Evolutionary conservation across 2,113 vertebrate species (phyloP).

Genomic region (Paedocypris sp.): DNA sequence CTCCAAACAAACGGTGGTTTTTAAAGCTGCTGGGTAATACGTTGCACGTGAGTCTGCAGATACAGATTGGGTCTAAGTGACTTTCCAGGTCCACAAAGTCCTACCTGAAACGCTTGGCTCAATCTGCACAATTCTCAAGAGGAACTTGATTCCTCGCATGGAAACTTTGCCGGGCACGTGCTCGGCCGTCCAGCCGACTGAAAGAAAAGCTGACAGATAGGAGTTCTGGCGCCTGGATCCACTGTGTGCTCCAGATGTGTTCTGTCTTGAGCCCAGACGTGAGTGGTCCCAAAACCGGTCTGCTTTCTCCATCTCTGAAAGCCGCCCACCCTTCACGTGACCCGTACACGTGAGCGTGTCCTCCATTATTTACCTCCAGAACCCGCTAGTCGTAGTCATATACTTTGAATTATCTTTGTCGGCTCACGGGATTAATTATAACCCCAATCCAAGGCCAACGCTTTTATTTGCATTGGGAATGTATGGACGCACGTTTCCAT

Average conservation of each 20-base stretch:
- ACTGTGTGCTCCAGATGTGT: slow-evolving; percentile 57
- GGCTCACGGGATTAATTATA: no score
- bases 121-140: neutral
- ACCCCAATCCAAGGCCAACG: slow-evolving; percentile 38
- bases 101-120: slow-evolving; percentile 3
- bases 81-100: neutral
- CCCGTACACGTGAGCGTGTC: neutral
- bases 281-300: slow-evolving; percentile 1
- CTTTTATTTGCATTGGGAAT: slow-evolving; percentile 45
- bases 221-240: slow-evolving; percentile 51
- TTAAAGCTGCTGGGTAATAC: slow-evolving; percentile 56
- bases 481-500: slow-evolving; percentile 30
- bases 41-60: slow-evolving; percentile 39
- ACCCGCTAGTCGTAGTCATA: no score
- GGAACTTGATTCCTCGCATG: neutral
- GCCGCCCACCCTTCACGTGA: neutral
- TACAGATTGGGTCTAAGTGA: no score
- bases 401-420: no score
- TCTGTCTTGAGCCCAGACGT: slow-evolving; percentile 32
- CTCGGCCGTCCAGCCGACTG: neutral
- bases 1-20: slow-evolving; percentile 42
- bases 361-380: no score
- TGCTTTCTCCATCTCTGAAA: neutral
- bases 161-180: neutral
- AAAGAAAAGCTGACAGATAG: slow-evolving; percentile 35